Evolutionary conservation across 2,797 vertebrate genomes (phyloP).

Genomic region (Coregonus sp.): DNA sequence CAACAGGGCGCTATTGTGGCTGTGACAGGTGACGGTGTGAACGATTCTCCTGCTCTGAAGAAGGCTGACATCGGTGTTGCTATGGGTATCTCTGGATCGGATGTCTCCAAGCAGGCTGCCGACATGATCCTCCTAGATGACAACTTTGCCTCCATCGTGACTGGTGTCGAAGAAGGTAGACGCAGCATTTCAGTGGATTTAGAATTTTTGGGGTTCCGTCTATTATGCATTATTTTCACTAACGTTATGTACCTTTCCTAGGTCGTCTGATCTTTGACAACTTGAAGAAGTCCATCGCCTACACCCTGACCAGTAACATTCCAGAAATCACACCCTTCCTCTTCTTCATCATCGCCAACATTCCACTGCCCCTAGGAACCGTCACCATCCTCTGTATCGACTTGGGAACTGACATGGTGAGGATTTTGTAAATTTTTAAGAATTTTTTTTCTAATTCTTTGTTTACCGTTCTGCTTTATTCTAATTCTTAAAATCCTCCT

Average conservation of each 20-base stretch:
- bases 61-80: constrained; percentile 97
- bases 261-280: constrained; percentile 97
- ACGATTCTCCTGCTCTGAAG: constrained; percentile 95
- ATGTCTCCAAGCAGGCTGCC: constrained; percentile 95
- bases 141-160: constrained; percentile 97
- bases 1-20: constrained; percentile 93
- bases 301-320: constrained; percentile 97
- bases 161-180: constrained; percentile 93
- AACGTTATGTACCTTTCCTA: constrained; percentile 41
- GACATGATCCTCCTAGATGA: constrained; percentile 98
- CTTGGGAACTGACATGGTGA: constrained; percentile 96
- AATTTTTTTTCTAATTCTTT: background rate
- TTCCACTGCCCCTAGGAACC: constrained; percentile 92
- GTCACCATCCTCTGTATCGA: constrained; percentile 98
- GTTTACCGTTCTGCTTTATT: background rate
- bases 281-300: constrained; percentile 96
- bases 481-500: background rate
- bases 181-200: background rate
- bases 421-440: constrained; percentile 15
- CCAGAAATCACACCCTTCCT: constrained; percentile 96
- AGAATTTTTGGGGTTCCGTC: background rate
- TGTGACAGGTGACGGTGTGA: constrained; percentile 95
- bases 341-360: constrained; percentile 93
- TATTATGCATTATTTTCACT: background rate
- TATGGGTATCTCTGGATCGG: constrained; percentile 95